Evolutionary conservation across 2,888 invertebrate species (phyloP).

Genomic region (Mylabris sibirica): DNA sequence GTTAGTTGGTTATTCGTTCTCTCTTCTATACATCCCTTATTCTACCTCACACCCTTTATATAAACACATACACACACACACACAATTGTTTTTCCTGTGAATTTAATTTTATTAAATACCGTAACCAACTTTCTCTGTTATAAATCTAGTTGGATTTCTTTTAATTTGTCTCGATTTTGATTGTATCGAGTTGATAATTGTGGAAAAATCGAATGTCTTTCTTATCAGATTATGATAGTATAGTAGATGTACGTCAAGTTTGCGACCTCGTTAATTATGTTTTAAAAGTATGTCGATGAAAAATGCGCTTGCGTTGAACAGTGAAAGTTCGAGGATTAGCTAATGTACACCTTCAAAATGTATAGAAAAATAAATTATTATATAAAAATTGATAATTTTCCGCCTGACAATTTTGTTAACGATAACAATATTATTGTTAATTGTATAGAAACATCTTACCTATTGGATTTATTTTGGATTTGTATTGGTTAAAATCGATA

Average conservation of each 20-base stretch:
- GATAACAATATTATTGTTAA: no score
- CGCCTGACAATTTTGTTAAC: background rate
- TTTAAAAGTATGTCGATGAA: constrained; percentile 40
- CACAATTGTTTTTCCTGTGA: background rate
- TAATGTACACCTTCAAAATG: constrained; percentile 41
- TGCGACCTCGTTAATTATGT: constrained; percentile 31
- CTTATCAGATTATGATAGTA: background rate
- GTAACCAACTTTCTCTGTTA: background rate
- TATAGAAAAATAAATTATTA: constrained; percentile 27
- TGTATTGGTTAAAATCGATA: background rate
- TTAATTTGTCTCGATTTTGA: no score
- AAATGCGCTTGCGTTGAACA: constrained; percentile 41
- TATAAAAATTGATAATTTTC: background rate
- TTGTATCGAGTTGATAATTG: no score
- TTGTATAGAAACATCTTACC: background rate
- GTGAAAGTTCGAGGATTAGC: constrained; percentile 48
- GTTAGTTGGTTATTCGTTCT: background rate
- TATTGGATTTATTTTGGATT: background rate
- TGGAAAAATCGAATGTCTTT: background rate
- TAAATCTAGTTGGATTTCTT: no score
- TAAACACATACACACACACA: no score
- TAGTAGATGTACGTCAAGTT: constrained; percentile 18
- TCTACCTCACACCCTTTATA: background rate
- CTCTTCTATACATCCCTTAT: background rate
- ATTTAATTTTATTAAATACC: background rate